Evolutionary conservation across 1,140 invertebrate species (phyloP).

Genomic region (Eurosta solidaginis): DNA sequence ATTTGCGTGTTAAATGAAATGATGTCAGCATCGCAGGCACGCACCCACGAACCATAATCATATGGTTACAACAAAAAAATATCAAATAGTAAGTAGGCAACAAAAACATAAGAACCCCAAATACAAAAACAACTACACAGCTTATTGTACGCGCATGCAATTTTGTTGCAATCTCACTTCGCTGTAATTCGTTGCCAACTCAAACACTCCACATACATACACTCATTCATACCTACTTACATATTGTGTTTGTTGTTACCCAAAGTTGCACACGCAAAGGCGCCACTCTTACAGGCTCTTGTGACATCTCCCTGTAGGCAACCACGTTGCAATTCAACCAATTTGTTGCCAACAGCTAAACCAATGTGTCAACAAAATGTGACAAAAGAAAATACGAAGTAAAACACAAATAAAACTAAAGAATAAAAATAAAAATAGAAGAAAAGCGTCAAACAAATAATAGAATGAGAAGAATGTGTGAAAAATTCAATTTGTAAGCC

Average conservation of each 20-base stretch:
- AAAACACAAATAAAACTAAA: background rate
- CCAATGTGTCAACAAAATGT: slow-evolving; percentile 1
- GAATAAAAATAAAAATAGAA: background rate
- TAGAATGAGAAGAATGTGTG: background rate
- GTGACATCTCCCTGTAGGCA: background rate
- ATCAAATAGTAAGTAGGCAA: background rate
- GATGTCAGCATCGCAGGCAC: background rate
- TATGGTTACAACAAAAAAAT: background rate
- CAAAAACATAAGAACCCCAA: too few species aligned
- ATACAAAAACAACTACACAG: background rate
- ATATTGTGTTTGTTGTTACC: background rate
- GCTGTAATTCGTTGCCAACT: background rate
- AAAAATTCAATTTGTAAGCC: background rate
- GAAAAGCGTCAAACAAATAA: background rate
- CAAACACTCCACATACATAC: too few species aligned
- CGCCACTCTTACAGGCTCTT: background rate
- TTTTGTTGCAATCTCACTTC: background rate
- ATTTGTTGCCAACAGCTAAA: slow-evolving; percentile 13
- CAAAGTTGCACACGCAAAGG: background rate
- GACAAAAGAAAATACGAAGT: background rate
- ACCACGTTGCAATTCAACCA: background rate
- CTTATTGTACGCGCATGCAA: background rate
- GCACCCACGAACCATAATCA: background rate
- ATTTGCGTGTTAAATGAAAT: slow-evolving; percentile 24
- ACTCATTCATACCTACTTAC: too few species aligned